Conservation (phyloP, 2,888 invertebrate species). For the Tholera decimalis region DNA sequence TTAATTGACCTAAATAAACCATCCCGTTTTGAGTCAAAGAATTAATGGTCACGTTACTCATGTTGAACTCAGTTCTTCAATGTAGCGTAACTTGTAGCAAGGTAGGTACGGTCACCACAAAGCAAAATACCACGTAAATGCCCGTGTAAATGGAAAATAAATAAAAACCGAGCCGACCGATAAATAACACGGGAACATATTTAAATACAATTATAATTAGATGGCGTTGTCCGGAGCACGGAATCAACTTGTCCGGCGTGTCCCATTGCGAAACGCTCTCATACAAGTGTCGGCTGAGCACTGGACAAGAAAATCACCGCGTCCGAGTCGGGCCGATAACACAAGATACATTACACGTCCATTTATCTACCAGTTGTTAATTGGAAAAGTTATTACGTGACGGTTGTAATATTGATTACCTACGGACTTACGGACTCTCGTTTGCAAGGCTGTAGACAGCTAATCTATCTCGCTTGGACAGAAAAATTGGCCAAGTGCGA, state of each 20-base stretch:
- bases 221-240: constrained; percentile 46
- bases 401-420: constrained; percentile 28
- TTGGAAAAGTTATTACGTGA: constrained; percentile 49
- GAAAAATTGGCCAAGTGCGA: too few species aligned
- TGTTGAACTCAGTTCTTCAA: constrained; percentile 1
- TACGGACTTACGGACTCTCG: constrained; percentile 3
- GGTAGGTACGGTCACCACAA: constrained; percentile 14
- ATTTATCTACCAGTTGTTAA: constrained; percentile 53
- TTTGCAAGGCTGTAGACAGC: constrained; percentile 14
- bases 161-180: constrained; percentile 26
- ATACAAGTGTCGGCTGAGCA: constrained; percentile 52
- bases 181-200: constrained; percentile 53
- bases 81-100: background rate
- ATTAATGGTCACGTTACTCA: background rate
- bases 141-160: constrained; percentile 36
- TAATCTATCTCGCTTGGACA: constrained; percentile 18
- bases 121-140: constrained; percentile 20
- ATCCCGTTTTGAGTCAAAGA: background rate
- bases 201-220: constrained; percentile 63
- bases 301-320: constrained; percentile 59
- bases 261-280: constrained; percentile 35
- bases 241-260: constrained; percentile 50
- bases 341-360: constrained; percentile 52
- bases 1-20: too few species aligned
- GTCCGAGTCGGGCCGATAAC: constrained; percentile 36